Evolutionary conservation across 2,888 invertebrate genomes (phyloP).

Genomic region (Andrena praecox): DNA sequence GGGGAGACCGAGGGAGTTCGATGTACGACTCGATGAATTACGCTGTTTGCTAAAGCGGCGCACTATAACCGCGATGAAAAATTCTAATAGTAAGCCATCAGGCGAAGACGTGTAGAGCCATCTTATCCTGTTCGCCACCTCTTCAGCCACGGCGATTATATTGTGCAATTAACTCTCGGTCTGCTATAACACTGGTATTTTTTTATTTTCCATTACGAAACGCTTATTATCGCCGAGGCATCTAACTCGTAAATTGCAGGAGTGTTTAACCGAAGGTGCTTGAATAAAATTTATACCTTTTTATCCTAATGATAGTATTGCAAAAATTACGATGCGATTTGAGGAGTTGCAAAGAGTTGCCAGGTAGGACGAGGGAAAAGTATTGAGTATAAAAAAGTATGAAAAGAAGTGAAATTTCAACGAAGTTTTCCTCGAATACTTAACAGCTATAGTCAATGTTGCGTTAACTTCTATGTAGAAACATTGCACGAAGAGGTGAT

Average conservation of each 20-base stretch:
- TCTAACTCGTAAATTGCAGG: not conserved
- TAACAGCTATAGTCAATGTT: too few species aligned
- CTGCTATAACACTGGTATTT: slow-evolving; percentile 2
- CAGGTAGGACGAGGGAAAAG: not conserved
- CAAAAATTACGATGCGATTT: not conserved
- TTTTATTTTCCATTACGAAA: slow-evolving; percentile 16
- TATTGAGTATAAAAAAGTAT: too few species aligned
- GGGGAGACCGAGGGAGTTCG: slow-evolving; percentile 2
- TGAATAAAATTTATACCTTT: not conserved
- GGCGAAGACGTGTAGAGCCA: slow-evolving; percentile 14
- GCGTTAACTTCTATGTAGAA: too few species aligned
- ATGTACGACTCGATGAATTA: not conserved
- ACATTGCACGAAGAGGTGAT: too few species aligned
- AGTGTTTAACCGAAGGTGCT: not conserved
- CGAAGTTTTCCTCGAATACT: too few species aligned
- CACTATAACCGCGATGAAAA: not conserved
- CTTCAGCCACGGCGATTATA: slow-evolving; percentile 37
- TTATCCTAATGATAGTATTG: not conserved
- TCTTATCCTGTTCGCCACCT: slow-evolving; percentile 11
- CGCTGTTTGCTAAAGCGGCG: slow-evolving; percentile 9
- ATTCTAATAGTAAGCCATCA: slow-evolving; percentile 12
- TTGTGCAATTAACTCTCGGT: slow-evolving; percentile 46
- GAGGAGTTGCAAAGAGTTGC: not conserved
- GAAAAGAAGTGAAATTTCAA: too few species aligned
- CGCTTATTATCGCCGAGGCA: slow-evolving; percentile 10